Evolutionary conservation across 2,888 invertebrate species (phyloP), one percentile per base, ranked within the genome.

Genomic region (Agrotis ipsilon): DNA sequence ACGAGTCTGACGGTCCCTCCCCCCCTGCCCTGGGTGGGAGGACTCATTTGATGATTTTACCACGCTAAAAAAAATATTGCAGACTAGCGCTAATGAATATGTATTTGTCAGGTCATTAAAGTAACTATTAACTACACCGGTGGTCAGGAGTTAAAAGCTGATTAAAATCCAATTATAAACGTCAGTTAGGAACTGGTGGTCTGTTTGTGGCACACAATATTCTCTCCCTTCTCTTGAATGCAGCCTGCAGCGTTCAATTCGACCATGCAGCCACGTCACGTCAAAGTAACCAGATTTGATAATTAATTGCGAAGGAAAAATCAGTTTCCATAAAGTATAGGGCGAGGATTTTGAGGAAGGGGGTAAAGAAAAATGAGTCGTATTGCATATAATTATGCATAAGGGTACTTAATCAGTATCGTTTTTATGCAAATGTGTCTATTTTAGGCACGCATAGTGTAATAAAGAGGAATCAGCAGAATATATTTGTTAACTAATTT

Each of bases 221-320:
- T 51, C 59, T n/a, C 45, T 14, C 74, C 73, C 73, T 57, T 55
- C 27, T 39, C 39, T 39, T 18, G 27, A 16, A 4, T 64, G 61
- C 21, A 27, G 76, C 71, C 66, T 32, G 65, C 49, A 55, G 79
- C 74, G 61, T 65, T 78, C 51, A 69, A 61, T 72, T 69, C 24
- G 49, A 49, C n/a, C 48, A 18, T 59, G 52, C 58, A 27, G 67
- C 46, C 43, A 57, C 52, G 73, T 61, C 60, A 57, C 6, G 1
- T 43, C 39, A 55, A 2, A 18, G 49, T 24, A 52, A 19, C 27
- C 32, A 52, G 6, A 13, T 52, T 18, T 16, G 16, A 60, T 48
- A 16, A 16, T 14, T n/a, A 18, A 52, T 52, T 32, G 19, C 19
- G 19, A 27, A 54, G 21, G 27, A 21, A 18, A 14, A 62, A 19